Percentiles rank a stretch among this genome's conserved stretches.
phyloP scores from a whole-genome alignment of 2,797 vertebrate species.

The Halcyon leucocephala region DNA sequence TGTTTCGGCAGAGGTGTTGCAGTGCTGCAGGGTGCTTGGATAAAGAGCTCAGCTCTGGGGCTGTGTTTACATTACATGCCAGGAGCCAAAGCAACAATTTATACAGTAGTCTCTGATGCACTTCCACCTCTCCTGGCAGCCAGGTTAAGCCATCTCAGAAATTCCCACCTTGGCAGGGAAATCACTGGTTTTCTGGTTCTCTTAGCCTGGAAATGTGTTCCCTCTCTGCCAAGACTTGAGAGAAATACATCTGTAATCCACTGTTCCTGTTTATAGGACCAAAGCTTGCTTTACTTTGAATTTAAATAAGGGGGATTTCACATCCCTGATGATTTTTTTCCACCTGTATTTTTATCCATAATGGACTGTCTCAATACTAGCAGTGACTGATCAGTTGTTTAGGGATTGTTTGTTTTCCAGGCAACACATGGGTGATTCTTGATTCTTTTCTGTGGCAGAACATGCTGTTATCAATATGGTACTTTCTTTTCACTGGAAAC shows the following conservation, averaged over 20 bases:
- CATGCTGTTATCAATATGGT: conserved; percentile 47
- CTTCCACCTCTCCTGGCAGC: background rate
- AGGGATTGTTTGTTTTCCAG: conserved; percentile 56
- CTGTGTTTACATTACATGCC: background rate
- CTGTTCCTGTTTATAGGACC: conserved; percentile 12
- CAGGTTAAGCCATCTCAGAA: conserved; percentile 18
- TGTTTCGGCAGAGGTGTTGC: background rate
- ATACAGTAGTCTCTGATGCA: background rate
- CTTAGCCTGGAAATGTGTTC: background rate
- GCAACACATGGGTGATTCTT: conserved; percentile 19
- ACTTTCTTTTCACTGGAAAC: conserved; percentile 3
- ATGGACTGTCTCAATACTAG: conserved; percentile 20
- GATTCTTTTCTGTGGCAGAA: conserved; percentile 32
- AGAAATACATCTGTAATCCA: conserved; percentile 27
- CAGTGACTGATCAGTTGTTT: conserved; percentile 59
- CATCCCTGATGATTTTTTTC: conserved; percentile 58
- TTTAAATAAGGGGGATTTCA: conserved; percentile 58
- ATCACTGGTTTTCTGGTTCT: background rate
- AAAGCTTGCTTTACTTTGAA: conserved; percentile 48
- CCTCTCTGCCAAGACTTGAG: background rate
- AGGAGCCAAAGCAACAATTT: background rate
- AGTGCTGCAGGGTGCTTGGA: background rate
- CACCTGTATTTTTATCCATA: conserved; percentile 47
- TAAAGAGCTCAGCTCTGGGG: background rate
- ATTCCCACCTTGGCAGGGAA: conserved; percentile 11